These are phyloP conservation scores for Xanthia togata DNA, from an alignment of 2,888 invertebrate species.

Conservation along the genomic window DNA sequence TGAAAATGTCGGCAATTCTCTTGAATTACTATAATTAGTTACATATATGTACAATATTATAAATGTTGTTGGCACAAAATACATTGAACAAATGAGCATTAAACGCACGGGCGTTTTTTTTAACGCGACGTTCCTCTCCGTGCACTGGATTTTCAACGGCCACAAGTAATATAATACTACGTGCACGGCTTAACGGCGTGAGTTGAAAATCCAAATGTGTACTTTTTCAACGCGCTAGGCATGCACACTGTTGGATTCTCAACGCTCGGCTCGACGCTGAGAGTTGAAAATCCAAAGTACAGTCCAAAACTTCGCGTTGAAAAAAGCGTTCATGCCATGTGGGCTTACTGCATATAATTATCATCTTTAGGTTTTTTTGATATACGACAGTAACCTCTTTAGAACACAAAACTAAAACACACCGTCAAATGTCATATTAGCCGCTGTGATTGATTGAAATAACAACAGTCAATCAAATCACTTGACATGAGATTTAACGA, in stretches of 20 bases:
- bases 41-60: conserved; percentile 25
- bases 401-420: neutral
- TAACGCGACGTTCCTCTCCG: too few species aligned
- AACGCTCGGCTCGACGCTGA: too few species aligned
- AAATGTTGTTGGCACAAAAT: neutral
- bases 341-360: neutral
- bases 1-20: neutral
- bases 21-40: neutral
- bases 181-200: too few species aligned
- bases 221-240: too few species aligned
- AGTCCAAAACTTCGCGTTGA: too few species aligned
- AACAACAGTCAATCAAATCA: neutral
- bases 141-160: too few species aligned
- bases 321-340: too few species aligned
- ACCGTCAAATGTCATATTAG: neutral
- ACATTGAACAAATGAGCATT: neutral
- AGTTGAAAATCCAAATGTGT: too few species aligned
- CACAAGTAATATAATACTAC: too few species aligned
- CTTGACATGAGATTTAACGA: neutral
- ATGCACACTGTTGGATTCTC: too few species aligned
- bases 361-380: neutral
- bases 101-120: too few species aligned
- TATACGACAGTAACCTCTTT: neutral
- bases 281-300: too few species aligned
- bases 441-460: neutral